Evolutionary conservation across 2,888 invertebrate species (phyloP).

Genomic region (Macrosiphum euphorbiae): DNA sequence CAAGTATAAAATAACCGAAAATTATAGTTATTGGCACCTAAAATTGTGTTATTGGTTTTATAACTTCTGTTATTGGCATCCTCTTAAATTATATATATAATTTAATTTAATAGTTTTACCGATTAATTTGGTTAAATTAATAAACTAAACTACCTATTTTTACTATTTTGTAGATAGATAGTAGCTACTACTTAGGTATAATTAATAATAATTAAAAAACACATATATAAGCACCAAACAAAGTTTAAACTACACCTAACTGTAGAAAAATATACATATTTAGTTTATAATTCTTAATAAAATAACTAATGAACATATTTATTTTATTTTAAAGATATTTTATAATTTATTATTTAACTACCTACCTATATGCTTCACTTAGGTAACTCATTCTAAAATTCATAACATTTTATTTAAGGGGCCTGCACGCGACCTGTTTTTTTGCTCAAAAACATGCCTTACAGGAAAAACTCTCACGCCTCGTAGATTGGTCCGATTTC

Average conservation of each 20-base stretch:
- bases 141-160: neutral
- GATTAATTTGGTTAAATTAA: neutral
- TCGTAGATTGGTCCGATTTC: no score
- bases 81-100: conserved; percentile 9
- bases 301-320: no score
- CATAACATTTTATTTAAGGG: conserved; percentile 27
- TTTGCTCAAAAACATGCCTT: no score
- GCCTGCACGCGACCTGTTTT: no score
- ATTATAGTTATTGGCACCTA: conserved; percentile 39
- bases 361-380: neutral
- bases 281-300: no score
- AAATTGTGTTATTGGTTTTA: conserved; percentile 35
- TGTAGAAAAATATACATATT: no score
- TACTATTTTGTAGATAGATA: conserved; percentile 1
- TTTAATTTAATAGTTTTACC: neutral
- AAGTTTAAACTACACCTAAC: conserved; percentile 1
- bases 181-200: neutral
- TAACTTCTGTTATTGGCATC: conserved; percentile 29
- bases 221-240: conserved; percentile 1
- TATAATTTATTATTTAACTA: no score
- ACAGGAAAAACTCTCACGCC: no score
- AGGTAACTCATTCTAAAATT: no score
- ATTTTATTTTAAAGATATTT: no score
- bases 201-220: conserved; percentile 32
- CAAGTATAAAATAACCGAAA: conserved; percentile 31